Percentiles rank a stretch among this genome's conserved stretches.
These are phyloP conservation scores for Pomacea maculata DNA, from an alignment of 1,140 invertebrate species.

Conservation along the genomic window DNA sequence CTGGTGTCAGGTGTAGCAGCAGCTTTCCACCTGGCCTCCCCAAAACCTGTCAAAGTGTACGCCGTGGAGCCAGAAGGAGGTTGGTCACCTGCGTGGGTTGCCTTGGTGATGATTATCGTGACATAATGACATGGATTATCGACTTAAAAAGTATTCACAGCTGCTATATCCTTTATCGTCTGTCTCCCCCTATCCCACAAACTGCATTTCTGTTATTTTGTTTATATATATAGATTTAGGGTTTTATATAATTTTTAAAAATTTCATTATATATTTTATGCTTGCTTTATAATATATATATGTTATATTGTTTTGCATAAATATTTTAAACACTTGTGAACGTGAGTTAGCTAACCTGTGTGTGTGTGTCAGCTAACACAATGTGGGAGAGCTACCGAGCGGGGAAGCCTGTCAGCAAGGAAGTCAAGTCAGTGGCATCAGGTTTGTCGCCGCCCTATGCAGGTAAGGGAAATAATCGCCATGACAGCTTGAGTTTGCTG, in stretches of 20 bases:
- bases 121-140: too few relatives aligned
- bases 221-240: background rate
- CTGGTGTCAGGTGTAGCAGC: conserved; percentile 57
- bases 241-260: background rate
- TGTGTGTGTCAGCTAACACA: conserved; percentile 36
- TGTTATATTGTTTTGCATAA: too few relatives aligned
- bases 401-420: conserved; percentile 40
- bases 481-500: too few relatives aligned
- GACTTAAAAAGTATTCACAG: too few relatives aligned
- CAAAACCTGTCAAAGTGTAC: conserved; percentile 36
- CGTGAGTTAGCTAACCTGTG: background rate
- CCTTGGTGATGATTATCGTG: background rate
- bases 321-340: too few relatives aligned
- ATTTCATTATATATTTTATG: too few relatives aligned
- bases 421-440: conserved; percentile 47
- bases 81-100: conserved; percentile 19
- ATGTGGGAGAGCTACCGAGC: conserved; percentile 57
- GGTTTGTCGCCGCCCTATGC: conserved; percentile 56
- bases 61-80: conserved; percentile 58
- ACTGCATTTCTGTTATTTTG: background rate
- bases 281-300: too few relatives aligned
- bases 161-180: too few relatives aligned
- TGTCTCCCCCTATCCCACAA: too few relatives aligned
- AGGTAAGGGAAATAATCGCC: conserved; percentile 29
- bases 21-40: conserved; percentile 32